Evolutionary conservation across 2,113 vertebrate genomes (phyloP).

Genomic region (Puntigrus tetrazona): DNA sequence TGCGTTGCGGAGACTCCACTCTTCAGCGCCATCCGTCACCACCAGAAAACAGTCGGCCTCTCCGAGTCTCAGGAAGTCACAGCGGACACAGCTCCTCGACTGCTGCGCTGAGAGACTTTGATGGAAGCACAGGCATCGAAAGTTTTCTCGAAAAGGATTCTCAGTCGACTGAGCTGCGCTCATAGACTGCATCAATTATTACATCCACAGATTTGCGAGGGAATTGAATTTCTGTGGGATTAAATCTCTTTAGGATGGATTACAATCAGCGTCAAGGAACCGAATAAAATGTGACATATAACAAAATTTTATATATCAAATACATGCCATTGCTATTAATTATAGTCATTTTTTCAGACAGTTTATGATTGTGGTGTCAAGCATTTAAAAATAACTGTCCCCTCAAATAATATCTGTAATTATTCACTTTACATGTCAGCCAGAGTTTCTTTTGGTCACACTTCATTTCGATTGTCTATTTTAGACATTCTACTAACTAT

Average conservation of each 20-base stretch:
- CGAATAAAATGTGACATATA: too few relatives aligned
- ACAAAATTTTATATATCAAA: too few relatives aligned
- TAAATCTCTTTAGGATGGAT: background rate
- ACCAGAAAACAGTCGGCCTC: constrained; percentile 38
- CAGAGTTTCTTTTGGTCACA: background rate
- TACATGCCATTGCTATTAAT: background rate
- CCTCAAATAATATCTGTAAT: background rate
- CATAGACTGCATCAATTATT: background rate
- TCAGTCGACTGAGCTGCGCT: background rate
- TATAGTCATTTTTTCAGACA: background rate
- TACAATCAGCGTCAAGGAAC: too few relatives aligned
- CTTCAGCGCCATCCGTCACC: constrained; percentile 36
- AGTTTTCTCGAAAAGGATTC: background rate
- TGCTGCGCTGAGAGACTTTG: constrained; percentile 34
- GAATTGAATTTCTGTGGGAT: background rate
- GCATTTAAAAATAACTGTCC: background rate
- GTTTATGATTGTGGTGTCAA: background rate
- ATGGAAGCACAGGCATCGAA: constrained; percentile 26
- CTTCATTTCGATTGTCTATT: too few relatives aligned
- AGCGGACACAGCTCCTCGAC: constrained; percentile 24
- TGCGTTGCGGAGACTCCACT: background rate
- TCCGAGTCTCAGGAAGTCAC: constrained; percentile 36
- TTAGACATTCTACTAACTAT: too few relatives aligned
- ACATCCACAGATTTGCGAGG: background rate
- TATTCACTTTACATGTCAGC: background rate